Evolutionary conservation across 1,140 invertebrate species (phyloP).

Genomic region (Bursaphelenchus mucronatus): DNA sequence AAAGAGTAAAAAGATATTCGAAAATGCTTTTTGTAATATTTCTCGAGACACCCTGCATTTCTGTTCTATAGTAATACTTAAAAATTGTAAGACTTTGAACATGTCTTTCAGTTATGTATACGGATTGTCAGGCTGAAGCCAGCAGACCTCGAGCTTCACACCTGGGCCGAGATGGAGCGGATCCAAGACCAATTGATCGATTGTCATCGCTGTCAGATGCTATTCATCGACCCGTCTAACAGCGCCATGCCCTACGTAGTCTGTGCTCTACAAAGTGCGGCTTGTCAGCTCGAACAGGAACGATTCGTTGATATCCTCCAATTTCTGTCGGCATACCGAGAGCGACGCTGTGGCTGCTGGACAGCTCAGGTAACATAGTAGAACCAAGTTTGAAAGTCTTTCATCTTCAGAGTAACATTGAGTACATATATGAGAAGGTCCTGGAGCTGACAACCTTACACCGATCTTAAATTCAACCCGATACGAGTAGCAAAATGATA

Average conservation of each 20-base stretch:
- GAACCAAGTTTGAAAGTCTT: slow-evolving; percentile 39
- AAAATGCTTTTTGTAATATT: no score
- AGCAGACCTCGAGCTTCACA: slow-evolving; percentile 41
- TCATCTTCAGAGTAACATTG: slow-evolving; percentile 39
- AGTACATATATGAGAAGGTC: slow-evolving; percentile 47
- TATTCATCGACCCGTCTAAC: slow-evolving; percentile 41
- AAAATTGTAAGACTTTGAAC: slow-evolving; percentile 16
- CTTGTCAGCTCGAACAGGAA: slow-evolving; percentile 56
- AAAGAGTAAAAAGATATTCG: no score
- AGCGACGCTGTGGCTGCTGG: slow-evolving; percentile 12
- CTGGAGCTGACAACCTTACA: slow-evolving; percentile 39
- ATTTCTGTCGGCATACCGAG: slow-evolving; percentile 6
- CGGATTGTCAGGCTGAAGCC: slow-evolving; percentile 38
- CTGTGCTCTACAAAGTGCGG: slow-evolving; percentile 56
- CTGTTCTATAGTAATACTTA: slow-evolving; percentile 33
- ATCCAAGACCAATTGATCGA: slow-evolving; percentile 45
- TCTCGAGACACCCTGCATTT: no score
- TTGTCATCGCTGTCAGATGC: slow-evolving; percentile 39
- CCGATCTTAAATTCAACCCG: slow-evolving; percentile 4
- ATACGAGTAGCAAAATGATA: background rate
- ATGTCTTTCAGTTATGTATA: slow-evolving; percentile 50
- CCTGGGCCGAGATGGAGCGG: slow-evolving; percentile 53
- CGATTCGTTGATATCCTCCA: slow-evolving; percentile 43
- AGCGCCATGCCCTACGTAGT: slow-evolving; percentile 46
- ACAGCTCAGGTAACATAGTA: slow-evolving; percentile 37